These are phyloP conservation scores for Patiria miniata DNA, from an alignment of 35 echinoderm and acorn worm genomes.

Conservation along the genomic window DNA sequence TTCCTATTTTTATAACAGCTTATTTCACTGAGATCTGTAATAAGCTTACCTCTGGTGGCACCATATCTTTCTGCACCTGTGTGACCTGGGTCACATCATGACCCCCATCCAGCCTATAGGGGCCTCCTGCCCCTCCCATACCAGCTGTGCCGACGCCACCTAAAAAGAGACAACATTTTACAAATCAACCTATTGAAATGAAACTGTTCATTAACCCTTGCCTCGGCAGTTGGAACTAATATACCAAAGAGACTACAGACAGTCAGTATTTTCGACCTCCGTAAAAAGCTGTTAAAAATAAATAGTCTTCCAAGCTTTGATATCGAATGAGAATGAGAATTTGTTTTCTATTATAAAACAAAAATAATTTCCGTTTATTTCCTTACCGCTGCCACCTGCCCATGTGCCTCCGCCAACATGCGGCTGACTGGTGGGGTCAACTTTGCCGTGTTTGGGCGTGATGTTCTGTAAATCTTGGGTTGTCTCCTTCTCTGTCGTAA, in stretches of 20 bases:
- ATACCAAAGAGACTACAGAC: too few relatives aligned
- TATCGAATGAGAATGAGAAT: too few relatives aligned
- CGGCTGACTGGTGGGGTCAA: slow-evolving; percentile 74
- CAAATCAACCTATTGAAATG: too few relatives aligned
- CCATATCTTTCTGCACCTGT: slow-evolving; percentile 74
- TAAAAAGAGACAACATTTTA: slow-evolving; percentile 31
- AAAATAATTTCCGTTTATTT: background rate
- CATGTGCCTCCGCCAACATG: slow-evolving; percentile 89
- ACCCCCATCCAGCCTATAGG: slow-evolving; percentile 91
- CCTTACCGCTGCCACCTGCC: slow-evolving; percentile 90
- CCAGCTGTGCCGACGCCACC: slow-evolving; percentile 91
- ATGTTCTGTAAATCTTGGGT: slow-evolving; percentile 43
- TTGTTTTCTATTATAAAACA: too few relatives aligned
- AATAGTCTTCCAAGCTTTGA: too few relatives aligned
- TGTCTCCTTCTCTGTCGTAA: slow-evolving; percentile 80
- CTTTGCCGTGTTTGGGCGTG: slow-evolving; percentile 84
- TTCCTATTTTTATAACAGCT: too few relatives aligned
- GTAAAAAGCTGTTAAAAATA: too few relatives aligned
- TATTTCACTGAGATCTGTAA: background rate
- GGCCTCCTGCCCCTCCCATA: slow-evolving; percentile 86
- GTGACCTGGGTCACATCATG: slow-evolving; percentile 89
- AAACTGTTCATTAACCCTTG: too few relatives aligned
- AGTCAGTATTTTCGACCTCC: too few relatives aligned
- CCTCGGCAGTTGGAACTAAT: too few relatives aligned
- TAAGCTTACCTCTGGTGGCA: slow-evolving; percentile 78